Percentiles rank a stretch among this genome's conserved stretches.
phyloP scores from a whole-genome alignment of 1,140 invertebrate species.

The Cydia amplana region DNA sequence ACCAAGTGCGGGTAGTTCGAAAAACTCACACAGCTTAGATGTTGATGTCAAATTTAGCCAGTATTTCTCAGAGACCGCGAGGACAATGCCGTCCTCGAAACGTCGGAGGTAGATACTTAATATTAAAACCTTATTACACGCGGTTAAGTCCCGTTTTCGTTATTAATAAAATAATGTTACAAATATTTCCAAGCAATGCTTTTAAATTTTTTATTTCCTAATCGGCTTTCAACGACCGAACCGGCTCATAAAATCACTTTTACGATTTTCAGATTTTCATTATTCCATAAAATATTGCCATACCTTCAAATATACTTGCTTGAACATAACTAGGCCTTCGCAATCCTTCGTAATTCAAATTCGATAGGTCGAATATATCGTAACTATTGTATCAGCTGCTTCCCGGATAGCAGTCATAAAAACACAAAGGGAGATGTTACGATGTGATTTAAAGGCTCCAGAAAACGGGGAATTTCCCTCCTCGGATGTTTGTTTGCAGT shows the following conservation, averaged over 20 bases:
- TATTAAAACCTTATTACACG: too few species aligned
- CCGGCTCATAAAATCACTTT: slow-evolving; percentile 1
- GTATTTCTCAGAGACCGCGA: too few species aligned
- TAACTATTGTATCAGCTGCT: slow-evolving; percentile 30
- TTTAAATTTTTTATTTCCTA: too few species aligned
- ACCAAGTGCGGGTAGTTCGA: too few species aligned
- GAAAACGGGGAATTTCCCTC: slow-evolving; percentile 6
- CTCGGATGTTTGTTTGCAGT: slow-evolving; percentile 25
- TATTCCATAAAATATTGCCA: background rate
- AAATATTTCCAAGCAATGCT: too few species aligned
- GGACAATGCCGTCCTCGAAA: too few species aligned
- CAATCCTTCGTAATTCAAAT: slow-evolving; percentile 4
- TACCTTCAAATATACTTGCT: background rate
- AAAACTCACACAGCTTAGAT: too few species aligned
- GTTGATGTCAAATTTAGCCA: too few species aligned
- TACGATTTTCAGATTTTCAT: slow-evolving; percentile 5
- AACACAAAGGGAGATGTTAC: slow-evolving; percentile 31
- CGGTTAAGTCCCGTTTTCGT: too few species aligned
- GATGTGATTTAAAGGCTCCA: slow-evolving; percentile 30
- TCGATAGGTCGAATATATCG: slow-evolving; percentile 30
- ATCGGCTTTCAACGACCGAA: background rate
- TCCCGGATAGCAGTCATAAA: slow-evolving; percentile 31
- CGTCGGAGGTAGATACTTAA: too few species aligned
- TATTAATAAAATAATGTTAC: too few species aligned
- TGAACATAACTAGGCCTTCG: background rate